Evolutionary conservation across 2,113 vertebrate genomes (phyloP).

Genomic region (Xiphias gladius): DNA sequence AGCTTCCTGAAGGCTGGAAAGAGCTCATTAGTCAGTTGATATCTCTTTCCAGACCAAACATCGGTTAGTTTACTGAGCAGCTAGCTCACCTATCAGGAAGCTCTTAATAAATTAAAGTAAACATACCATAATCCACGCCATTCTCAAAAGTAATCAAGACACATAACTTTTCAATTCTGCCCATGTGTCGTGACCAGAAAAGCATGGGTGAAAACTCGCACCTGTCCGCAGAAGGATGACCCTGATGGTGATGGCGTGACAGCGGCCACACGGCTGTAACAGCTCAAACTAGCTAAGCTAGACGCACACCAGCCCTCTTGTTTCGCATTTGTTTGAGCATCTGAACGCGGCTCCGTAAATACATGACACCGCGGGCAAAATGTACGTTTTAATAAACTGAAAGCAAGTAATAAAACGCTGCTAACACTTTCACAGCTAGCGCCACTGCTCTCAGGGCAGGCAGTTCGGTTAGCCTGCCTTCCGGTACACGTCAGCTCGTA

Average conservation of each 20-base stretch:
- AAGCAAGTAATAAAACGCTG: not conserved
- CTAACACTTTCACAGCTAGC: not conserved
- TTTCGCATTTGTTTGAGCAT: not conserved
- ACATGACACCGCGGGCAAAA: no score
- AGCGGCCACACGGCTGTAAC: conserved; percentile 3
- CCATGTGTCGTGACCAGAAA: not conserved
- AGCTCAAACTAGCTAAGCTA: not conserved
- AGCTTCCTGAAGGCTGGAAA: no score
- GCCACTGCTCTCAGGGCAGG: not conserved
- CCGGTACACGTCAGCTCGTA: conserved; percentile 75
- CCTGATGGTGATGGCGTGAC: conserved; percentile 1
- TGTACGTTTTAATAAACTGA: accelerated
- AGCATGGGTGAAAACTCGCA: not conserved
- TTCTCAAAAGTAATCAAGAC: not conserved
- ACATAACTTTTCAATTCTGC: accelerated
- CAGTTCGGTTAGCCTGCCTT: conserved; percentile 20
- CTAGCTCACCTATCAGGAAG: not conserved
- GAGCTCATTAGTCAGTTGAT: not conserved
- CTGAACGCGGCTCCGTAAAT: not conserved
- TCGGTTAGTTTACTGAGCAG: not conserved
- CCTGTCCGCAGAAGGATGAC: conserved; percentile 34
- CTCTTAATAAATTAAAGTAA: not conserved
- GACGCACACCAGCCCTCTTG: no score
- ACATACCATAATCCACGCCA: not conserved
- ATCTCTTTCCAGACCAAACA: not conserved